phyloP scores from a whole-genome alignment of 2,797 vertebrate species.

The Todus mexicanus region DNA sequence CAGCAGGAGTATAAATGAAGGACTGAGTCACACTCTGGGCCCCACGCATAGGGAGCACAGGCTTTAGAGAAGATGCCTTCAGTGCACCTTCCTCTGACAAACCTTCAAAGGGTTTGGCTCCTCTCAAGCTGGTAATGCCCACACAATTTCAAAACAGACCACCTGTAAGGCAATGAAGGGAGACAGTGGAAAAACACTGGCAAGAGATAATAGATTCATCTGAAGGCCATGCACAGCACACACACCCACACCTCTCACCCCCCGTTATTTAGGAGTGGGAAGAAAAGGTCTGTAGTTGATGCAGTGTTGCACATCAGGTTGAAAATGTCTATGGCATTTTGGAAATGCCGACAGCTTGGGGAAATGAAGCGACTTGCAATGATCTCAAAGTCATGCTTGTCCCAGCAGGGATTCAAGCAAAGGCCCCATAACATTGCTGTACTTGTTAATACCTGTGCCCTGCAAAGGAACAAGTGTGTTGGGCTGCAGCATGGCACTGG shows the following conservation, averaged over 20 bases:
- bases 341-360: constrained; percentile 11
- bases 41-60: background rate
- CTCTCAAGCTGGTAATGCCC: background rate
- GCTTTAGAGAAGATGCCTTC: background rate
- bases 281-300: background rate
- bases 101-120: background rate
- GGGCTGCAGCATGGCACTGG: background rate
- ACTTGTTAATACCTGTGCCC: background rate
- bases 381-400: background rate
- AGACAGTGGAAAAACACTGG: background rate
- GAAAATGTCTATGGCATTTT: constrained; percentile 41
- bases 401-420: background rate
- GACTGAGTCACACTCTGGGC: background rate
- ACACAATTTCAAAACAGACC: background rate
- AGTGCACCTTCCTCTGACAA: background rate
- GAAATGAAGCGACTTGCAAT: background rate
- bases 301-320: background rate
- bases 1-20: background rate
- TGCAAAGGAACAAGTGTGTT: background rate
- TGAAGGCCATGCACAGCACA: background rate
- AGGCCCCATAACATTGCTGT: background rate
- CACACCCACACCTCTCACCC: too few relatives aligned
- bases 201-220: background rate
- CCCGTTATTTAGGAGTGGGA: background rate
- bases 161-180: background rate